These are phyloP conservation scores for Thelaira solivaga DNA, from an alignment of 2,888 invertebrate species.

Conservation along the genomic window DNA sequence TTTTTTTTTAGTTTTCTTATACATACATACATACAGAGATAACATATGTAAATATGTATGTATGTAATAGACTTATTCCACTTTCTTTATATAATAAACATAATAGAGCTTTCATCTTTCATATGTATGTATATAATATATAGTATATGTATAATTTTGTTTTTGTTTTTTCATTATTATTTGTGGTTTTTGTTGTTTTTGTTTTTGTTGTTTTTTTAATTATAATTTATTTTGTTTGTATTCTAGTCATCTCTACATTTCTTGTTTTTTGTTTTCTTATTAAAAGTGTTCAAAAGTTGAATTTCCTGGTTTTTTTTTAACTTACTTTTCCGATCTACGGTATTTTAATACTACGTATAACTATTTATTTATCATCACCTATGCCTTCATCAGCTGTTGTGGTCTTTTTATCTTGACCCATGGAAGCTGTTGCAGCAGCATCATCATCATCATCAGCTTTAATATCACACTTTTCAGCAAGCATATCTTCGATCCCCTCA, in stretches of 20 bases:
- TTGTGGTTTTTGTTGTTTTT: too few relatives aligned
- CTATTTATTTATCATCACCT: constrained; percentile 74
- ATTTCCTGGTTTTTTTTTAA: constrained; percentile 48
- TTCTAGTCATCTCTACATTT: constrained; percentile 53
- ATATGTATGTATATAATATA: constrained; percentile 39
- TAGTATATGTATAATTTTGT: constrained; percentile 19
- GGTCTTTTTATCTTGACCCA: constrained; percentile 66
- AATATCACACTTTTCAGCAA: constrained; percentile 77
- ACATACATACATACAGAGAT: too few relatives aligned
- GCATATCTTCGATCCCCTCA: constrained; percentile 77
- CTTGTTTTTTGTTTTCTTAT: constrained; percentile 11
- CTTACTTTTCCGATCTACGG: constrained; percentile 27
- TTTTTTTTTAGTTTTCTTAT: constrained; percentile 8
- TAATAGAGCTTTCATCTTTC: constrained; percentile 49
- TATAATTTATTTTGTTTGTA: constrained; percentile 44
- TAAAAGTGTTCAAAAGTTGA: constrained; percentile 48
- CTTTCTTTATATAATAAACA: constrained; percentile 53
- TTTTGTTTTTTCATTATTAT: constrained; percentile 41
- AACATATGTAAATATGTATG: constrained; percentile 29
- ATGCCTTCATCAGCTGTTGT: constrained; percentile 75
- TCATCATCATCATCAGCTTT: constrained; percentile 67
- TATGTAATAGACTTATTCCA: too few relatives aligned
- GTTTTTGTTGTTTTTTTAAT: constrained; percentile 34
- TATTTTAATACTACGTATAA: constrained; percentile 40
- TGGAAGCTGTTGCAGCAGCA: constrained; percentile 34